Conservation (phyloP, 2,888 invertebrate genomes). For the Helicoverpa assulta region DNA sequence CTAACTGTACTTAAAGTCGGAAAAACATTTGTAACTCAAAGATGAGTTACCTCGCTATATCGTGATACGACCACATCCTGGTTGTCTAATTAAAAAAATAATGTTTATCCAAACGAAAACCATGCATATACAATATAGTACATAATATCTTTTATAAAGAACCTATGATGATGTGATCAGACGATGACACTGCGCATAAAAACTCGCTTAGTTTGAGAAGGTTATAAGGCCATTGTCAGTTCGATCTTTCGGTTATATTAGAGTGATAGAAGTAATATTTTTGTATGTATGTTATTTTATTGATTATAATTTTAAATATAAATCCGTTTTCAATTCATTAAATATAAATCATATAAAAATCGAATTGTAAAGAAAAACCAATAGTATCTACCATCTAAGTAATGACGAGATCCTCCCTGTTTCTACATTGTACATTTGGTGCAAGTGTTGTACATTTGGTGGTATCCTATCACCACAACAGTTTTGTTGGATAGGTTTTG, state of each 20-base stretch:
- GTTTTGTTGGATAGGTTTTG: too few relatives aligned
- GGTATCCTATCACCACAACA: too few relatives aligned
- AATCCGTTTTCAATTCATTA: too few relatives aligned
- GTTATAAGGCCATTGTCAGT: constrained; percentile 54
- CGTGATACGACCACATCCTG: constrained; percentile 39
- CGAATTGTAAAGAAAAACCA: too few relatives aligned
- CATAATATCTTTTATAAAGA: constrained; percentile 4
- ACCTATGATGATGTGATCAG: constrained; percentile 56
- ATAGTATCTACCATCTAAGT: too few relatives aligned
- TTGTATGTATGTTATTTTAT: constrained; percentile 7
- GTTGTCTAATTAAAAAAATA: constrained; percentile 11
- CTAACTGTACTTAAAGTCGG: neutral
- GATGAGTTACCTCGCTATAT: neutral
- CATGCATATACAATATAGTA: constrained; percentile 21
- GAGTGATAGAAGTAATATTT: constrained; percentile 4
- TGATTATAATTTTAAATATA: too few relatives aligned
- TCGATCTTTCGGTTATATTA: neutral
- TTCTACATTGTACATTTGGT: too few relatives aligned
- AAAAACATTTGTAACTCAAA: neutral
- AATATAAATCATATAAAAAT: too few relatives aligned
- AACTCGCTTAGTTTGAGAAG: constrained; percentile 43
- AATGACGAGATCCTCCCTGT: too few relatives aligned
- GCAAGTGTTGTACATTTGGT: too few relatives aligned
- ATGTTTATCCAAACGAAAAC: constrained; percentile 16
- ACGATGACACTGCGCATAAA: constrained; percentile 58